Conservation (phyloP, 2,113 vertebrate species). For the Rousettus leschenaultii region DNA sequence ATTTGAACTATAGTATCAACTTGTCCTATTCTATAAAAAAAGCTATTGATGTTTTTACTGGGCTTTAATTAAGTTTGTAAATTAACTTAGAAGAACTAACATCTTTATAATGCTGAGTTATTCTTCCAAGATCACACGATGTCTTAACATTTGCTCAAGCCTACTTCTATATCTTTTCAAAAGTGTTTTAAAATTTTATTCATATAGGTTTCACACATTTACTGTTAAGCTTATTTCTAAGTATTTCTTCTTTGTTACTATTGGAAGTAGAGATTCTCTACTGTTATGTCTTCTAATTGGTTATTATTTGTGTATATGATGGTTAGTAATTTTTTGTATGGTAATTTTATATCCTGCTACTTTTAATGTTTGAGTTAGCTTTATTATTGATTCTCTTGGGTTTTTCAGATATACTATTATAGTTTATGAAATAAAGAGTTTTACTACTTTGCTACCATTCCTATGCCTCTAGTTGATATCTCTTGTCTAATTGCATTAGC, state of each 20-base stretch:
- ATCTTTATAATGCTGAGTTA: neutral
- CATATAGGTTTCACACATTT: neutral
- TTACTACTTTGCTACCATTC: neutral
- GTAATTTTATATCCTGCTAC: neutral
- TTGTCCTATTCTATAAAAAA: neutral
- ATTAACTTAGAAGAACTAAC: neutral
- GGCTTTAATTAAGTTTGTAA: slow-evolving; percentile 31
- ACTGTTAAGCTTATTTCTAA: neutral
- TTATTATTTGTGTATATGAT: neutral
- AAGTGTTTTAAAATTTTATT: neutral
- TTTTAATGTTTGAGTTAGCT: neutral
- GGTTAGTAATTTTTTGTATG: neutral
- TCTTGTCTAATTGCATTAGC: neutral
- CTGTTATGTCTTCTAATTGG: neutral
- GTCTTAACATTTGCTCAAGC: neutral
- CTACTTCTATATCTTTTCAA: neutral
- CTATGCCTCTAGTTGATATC: neutral
- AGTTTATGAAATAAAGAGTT: neutral
- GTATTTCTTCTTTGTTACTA: neutral
- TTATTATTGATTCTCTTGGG: neutral
- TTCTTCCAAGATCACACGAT: neutral
- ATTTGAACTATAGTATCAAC: neutral
- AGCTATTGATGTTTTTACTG: neutral
- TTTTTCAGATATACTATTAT: neutral
- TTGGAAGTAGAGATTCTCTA: neutral